Evolutionary conservation across 2,888 invertebrate species (phyloP).

Genomic region (Nowickia ferox): DNA sequence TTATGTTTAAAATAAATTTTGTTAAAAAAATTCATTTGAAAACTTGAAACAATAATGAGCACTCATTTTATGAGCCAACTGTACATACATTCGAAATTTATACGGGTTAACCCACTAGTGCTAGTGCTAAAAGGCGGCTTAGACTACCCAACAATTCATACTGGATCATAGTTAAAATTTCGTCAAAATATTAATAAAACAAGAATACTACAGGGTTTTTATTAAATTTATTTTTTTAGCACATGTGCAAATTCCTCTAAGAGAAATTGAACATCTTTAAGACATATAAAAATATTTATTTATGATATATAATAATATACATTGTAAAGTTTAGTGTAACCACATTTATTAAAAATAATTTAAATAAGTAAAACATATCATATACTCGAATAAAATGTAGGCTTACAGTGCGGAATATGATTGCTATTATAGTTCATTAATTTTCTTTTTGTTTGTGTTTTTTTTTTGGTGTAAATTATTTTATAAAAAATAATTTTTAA

Average conservation of each 20-base stretch:
- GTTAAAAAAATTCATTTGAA: no score
- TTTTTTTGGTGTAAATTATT: constrained; percentile 53
- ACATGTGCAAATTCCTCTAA: constrained; percentile 60
- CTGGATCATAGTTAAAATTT: no score
- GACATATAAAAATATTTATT: constrained; percentile 61
- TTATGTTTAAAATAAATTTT: no score
- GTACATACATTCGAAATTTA: no score
- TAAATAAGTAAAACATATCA: constrained; percentile 45
- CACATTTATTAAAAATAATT: constrained; percentile 51
- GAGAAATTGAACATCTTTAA: constrained; percentile 60
- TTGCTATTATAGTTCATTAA: constrained; percentile 15
- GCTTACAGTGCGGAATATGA: constrained; percentile 60
- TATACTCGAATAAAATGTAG: constrained; percentile 45
- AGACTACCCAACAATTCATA: no score
- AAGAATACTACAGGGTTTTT: neutral
- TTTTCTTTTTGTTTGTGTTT: neutral
- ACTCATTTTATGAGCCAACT: no score
- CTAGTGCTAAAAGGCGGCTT: no score
- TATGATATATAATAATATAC: constrained; percentile 59
- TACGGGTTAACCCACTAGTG: no score
- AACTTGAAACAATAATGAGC: no score
- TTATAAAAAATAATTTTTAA: constrained; percentile 42
- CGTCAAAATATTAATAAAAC: no score
- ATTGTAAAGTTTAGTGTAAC: constrained; percentile 56
- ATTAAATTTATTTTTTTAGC: constrained; percentile 43